phyloP scores from a whole-genome alignment of 2,888 invertebrate species.

The Ophion obscuratus region DNA sequence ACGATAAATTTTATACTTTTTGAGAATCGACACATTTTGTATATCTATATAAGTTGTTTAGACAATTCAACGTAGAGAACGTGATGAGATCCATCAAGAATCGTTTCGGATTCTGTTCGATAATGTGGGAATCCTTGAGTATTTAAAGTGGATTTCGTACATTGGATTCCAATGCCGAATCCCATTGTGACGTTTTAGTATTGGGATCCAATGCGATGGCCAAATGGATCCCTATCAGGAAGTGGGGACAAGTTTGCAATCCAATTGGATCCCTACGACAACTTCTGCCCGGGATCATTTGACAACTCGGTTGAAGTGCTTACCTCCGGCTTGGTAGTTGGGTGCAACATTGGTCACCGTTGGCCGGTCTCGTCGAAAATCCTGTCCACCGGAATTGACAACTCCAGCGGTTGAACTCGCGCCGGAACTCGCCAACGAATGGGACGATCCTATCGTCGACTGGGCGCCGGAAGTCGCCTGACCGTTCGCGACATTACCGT shows the following conservation, averaged over 20 bases:
- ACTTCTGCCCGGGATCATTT: neutral
- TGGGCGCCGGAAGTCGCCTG: slow-evolving; percentile 76
- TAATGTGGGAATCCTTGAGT: too few species aligned
- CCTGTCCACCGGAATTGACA: slow-evolving; percentile 45
- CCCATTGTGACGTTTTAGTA: too few species aligned
- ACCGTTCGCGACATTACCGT: slow-evolving; percentile 76
- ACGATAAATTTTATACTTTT: too few species aligned
- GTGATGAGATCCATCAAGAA: too few species aligned
- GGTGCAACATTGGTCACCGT: slow-evolving; percentile 67
- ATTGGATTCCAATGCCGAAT: too few species aligned
- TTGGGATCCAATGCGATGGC: too few species aligned
- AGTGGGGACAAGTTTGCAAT: too few species aligned
- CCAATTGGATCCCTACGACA: too few species aligned
- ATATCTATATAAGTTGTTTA: neutral
- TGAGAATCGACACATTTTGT: neutral
- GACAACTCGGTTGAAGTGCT: neutral
- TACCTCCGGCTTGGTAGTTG: slow-evolving; percentile 66
- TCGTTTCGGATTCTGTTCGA: too few species aligned
- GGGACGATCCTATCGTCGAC: slow-evolving; percentile 73
- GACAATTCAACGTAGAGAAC: too few species aligned
- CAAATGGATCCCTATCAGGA: too few species aligned
- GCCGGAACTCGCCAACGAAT: slow-evolving; percentile 72
- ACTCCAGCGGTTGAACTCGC: slow-evolving; percentile 66
- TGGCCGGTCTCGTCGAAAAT: slow-evolving; percentile 58
- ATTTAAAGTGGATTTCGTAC: too few species aligned